phyloP scores from a whole-genome alignment of 2,888 invertebrate species.

The Hylaea fasciaria region DNA sequence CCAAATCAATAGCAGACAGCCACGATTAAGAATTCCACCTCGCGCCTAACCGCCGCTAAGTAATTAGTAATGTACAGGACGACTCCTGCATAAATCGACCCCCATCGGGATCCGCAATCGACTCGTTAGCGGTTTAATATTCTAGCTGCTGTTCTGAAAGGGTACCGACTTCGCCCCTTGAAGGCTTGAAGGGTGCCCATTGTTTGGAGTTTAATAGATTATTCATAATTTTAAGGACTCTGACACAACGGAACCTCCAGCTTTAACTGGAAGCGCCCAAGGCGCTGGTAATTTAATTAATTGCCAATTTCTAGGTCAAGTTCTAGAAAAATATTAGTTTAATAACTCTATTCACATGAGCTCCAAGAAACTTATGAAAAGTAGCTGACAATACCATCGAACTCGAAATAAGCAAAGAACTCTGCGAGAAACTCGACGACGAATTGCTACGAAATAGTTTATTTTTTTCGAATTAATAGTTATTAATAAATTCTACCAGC shows the following conservation, averaged over 20 bases:
- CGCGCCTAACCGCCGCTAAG: neutral
- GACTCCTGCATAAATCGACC: constrained; percentile 29
- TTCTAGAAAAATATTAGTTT: neutral
- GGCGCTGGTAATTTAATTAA: neutral
- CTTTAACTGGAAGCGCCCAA: neutral
- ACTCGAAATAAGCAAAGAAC: too few species aligned
- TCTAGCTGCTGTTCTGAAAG: constrained; percentile 16
- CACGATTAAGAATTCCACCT: constrained; percentile 7
- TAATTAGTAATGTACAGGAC: constrained; percentile 35
- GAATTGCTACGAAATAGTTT: too few species aligned
- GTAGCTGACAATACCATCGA: too few species aligned
- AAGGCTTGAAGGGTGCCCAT: constrained; percentile 12
- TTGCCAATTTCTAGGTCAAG: neutral
- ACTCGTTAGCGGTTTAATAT: constrained; percentile 22
- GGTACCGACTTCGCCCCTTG: constrained; percentile 7
- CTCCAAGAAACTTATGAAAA: too few species aligned
- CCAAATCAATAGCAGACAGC: constrained; percentile 13
- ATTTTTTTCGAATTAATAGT: too few species aligned
- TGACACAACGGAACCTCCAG: neutral
- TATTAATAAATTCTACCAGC: too few species aligned
- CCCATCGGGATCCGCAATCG: constrained; percentile 30
- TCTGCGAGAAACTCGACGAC: too few species aligned
- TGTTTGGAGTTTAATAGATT: constrained; percentile 19
- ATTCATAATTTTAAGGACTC: constrained; percentile 11
- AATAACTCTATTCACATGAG: too few species aligned